Evolutionary conservation across 2,113 vertebrate species (phyloP).

Genomic region (Paradoxurus hermaphroditus): DNA sequence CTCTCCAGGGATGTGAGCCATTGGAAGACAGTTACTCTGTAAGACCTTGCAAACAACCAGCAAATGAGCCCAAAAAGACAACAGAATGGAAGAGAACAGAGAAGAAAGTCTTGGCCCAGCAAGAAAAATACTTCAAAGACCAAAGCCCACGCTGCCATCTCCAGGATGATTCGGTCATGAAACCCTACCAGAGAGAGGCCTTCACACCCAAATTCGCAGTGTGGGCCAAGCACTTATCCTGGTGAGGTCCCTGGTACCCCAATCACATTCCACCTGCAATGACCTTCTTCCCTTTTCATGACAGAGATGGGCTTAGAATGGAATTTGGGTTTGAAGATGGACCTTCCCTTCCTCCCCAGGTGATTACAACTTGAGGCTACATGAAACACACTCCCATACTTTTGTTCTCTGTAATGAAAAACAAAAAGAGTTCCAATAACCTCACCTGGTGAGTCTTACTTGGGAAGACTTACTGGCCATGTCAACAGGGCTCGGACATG

Average conservation of each 20-base stretch:
- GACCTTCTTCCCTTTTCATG: not conserved
- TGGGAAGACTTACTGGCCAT: not conserved
- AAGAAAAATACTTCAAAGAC: not conserved
- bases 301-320: not conserved
- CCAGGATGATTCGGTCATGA: not conserved
- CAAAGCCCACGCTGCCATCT: not conserved
- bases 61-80: not conserved
- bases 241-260: rapidly evolving
- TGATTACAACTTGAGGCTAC: not conserved
- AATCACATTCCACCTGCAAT: not conserved
- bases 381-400: not conserved
- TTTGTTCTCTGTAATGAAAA: not conserved
- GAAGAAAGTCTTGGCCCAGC: not conserved
- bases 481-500: not conserved
- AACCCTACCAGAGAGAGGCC: not conserved
- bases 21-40: not conserved
- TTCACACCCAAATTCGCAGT: not conserved
- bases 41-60: not conserved
- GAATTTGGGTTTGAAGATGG: not conserved
- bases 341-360: not conserved
- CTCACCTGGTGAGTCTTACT: not conserved
- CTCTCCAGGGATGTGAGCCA: not conserved
- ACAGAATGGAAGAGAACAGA: not conserved
- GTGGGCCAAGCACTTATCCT: rapidly evolving
- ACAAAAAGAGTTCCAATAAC: not conserved